These are phyloP conservation scores for Leptoteleia sp. DNA, from an alignment of 1,140 invertebrate genomes.

Conservation along the genomic window DNA sequence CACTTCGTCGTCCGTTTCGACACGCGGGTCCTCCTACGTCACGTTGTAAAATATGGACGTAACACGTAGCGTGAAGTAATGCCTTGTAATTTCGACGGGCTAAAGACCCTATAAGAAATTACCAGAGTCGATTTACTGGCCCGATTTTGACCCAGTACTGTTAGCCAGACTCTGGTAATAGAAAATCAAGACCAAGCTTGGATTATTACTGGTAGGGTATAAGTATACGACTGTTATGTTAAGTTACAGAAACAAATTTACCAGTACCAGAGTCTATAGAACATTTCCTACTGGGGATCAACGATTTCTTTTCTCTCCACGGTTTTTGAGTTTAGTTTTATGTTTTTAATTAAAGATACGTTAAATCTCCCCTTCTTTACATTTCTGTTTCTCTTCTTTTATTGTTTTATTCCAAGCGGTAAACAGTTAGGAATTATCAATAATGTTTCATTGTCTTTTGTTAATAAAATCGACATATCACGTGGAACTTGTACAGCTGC, in stretches of 20 bases:
- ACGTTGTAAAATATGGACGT: slow-evolving; percentile 38
- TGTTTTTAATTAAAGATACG: slow-evolving; percentile 1
- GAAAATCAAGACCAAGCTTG: too few relatives aligned
- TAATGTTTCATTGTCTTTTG: slow-evolving; percentile 12
- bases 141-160: too few relatives aligned
- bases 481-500: slow-evolving; percentile 19
- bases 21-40: slow-evolving; percentile 10
- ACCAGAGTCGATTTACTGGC: too few relatives aligned
- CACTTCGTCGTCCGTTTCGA: slow-evolving; percentile 23
- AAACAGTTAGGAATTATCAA: too few relatives aligned
- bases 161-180: too few relatives aligned
- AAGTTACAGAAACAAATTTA: too few relatives aligned
- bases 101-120: too few relatives aligned
- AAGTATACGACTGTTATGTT: too few relatives aligned
- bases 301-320: slow-evolving; percentile 17
- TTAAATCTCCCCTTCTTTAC: background rate
- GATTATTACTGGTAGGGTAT: too few relatives aligned
- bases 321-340: background rate
- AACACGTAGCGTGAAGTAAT: slow-evolving; percentile 9
- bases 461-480: slow-evolving; percentile 25
- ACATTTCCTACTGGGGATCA: too few relatives aligned
- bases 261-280: too few relatives aligned
- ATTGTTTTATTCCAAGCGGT: too few relatives aligned
- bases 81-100: slow-evolving; percentile 12
- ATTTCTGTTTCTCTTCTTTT: background rate